These are phyloP conservation scores for Hybognathus amarus DNA, from an alignment of 2,797 vertebrate genomes.

Conservation along the genomic window DNA sequence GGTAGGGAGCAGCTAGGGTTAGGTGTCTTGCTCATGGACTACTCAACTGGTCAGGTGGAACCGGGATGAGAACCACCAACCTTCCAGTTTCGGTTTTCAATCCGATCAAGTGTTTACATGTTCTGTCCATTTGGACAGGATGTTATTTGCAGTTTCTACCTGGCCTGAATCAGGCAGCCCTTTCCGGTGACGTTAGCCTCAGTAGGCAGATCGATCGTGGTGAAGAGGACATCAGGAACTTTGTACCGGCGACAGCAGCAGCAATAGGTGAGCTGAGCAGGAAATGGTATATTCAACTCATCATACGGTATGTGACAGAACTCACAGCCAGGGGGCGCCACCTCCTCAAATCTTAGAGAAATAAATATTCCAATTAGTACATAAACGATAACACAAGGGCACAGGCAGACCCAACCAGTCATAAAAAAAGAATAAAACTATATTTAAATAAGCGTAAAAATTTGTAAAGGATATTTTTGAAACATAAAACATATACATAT, in stretches of 20 bases:
- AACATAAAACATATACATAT: constrained; percentile 13
- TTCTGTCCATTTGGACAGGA: not conserved
- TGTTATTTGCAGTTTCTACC: constrained; percentile 74
- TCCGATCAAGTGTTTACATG: too few relatives aligned
- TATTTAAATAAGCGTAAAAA: not conserved
- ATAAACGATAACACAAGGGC: not conserved
- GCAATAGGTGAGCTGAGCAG: constrained; percentile 95
- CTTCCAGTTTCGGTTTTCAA: too few relatives aligned
- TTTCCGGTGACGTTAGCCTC: constrained; percentile 91
- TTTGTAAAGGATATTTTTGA: not conserved
- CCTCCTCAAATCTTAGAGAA: constrained; percentile 87
- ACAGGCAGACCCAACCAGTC: constrained; percentile 12
- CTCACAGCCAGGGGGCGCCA: constrained; percentile 85
- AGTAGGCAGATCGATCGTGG: constrained; percentile 93
- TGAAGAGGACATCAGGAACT: constrained; percentile 97
- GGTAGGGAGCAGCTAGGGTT: too few relatives aligned
- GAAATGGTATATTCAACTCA: constrained; percentile 98
- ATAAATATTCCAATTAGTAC: constrained; percentile 40
- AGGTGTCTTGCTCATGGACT: too few relatives aligned
- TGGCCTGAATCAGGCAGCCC: constrained; percentile 98
- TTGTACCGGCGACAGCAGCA: constrained; percentile 85
- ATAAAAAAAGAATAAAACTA: not conserved
- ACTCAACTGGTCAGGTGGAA: too few relatives aligned
- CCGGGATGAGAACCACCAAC: too few relatives aligned
- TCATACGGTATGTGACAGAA: constrained; percentile 99